Percentiles rank a stretch among this genome's conserved stretches.
Evolutionary conservation across 2,113 vertebrate genomes (phyloP).

Genomic region (Callospermophilus lateralis): DNA sequence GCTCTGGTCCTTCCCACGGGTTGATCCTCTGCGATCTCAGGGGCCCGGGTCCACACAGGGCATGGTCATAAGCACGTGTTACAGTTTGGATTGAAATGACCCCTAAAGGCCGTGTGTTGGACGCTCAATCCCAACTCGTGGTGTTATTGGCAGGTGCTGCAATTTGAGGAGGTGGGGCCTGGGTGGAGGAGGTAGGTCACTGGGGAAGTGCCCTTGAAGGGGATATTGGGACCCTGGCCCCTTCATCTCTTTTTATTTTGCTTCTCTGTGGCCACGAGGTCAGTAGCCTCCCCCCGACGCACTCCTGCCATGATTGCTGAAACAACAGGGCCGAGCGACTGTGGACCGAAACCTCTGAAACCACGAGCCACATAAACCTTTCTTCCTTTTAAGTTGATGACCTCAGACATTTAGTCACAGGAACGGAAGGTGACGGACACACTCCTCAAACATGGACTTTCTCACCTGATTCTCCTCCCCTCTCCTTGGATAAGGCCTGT

Average conservation of each 20-base stretch:
- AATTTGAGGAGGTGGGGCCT: not conserved
- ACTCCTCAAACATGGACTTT: fast-evolving
- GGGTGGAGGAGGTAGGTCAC: not conserved
- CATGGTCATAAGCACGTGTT: fast-evolving
- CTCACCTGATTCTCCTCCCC: not conserved
- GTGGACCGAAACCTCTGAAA: not conserved
- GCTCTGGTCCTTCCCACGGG: too few species aligned
- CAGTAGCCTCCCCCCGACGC: not conserved
- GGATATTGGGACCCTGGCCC: too few species aligned
- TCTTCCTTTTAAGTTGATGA: not conserved
- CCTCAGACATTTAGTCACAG: not conserved
- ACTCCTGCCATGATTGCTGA: not conserved
- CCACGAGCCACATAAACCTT: not conserved
- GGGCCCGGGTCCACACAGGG: not conserved
- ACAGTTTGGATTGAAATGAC: not conserved
- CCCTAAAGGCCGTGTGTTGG: not conserved
- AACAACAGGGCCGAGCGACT: not conserved
- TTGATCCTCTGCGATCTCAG: not conserved
- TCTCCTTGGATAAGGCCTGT: not conserved
- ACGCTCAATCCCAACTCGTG: too few species aligned
- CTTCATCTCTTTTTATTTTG: not conserved
- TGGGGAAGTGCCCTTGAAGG: not conserved
- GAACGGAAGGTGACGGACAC: not conserved
- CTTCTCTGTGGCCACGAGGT: not conserved
- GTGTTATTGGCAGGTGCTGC: not conserved